Evolutionary conservation across 2,113 vertebrate species (phyloP).

Genomic region (Pelecanoides urinatrix): DNA sequence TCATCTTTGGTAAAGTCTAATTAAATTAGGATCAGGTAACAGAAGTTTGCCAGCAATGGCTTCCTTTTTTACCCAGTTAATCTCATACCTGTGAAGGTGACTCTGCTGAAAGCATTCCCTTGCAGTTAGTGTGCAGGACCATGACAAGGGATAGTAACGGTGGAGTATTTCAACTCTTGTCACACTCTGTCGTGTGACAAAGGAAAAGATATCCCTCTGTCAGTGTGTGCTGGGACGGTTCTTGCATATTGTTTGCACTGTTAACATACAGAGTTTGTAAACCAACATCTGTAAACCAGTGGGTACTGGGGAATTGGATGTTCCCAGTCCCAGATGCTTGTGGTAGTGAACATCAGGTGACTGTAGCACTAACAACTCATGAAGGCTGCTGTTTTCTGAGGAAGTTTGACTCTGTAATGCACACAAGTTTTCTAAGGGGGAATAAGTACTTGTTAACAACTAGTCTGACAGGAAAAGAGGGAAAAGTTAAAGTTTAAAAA

Average conservation of each 20-base stretch:
- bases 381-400: neutral
- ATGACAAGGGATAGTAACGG: neutral
- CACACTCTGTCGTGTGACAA: neutral
- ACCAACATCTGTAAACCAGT: neutral
- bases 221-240: neutral
- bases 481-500: neutral
- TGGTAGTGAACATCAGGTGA: neutral
- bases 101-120: neutral
- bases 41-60: neutral
- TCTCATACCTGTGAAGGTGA: neutral
- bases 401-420: neutral
- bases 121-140: neutral
- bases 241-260: neutral
- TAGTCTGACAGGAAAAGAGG: neutral
- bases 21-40: neutral
- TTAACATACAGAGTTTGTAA: neutral
- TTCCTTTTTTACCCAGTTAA: neutral
- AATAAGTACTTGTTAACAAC: neutral
- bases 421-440: neutral
- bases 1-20: neutral
- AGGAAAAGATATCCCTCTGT: neutral
- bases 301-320: neutral
- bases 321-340: neutral
- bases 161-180: neutral
- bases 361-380: neutral